Evolutionary conservation across 1,140 invertebrate genomes (phyloP).

Genomic region (Tetramorium alpestre): DNA sequence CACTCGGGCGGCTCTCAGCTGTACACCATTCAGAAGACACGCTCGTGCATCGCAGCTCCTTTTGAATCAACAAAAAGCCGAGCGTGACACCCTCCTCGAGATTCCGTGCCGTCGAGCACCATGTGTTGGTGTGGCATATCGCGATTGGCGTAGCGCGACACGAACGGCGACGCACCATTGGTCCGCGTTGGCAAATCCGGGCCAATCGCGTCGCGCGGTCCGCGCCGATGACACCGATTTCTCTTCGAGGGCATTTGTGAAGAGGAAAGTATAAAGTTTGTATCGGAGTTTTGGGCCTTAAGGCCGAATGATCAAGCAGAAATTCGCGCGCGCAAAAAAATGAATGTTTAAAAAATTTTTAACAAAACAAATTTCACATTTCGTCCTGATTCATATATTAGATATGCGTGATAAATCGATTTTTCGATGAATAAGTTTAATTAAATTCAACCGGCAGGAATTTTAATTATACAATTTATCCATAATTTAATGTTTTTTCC

Average conservation of each 20-base stretch:
- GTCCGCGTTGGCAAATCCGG: slow-evolving; percentile 79
- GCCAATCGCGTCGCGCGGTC: slow-evolving; percentile 32
- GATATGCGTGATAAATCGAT: neutral
- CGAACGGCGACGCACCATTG: slow-evolving; percentile 65
- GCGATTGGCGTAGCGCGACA: slow-evolving; percentile 72
- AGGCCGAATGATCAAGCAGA: too few relatives aligned
- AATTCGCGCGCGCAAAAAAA: neutral
- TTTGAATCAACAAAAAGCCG: slow-evolving; percentile 68
- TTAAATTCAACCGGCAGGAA: neutral
- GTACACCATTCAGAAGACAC: slow-evolving; percentile 58
- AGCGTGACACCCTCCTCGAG: neutral
- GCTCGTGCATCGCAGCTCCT: slow-evolving; percentile 10
- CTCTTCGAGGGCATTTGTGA: too few relatives aligned
- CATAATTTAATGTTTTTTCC: neutral
- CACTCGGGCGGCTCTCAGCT: slow-evolving; percentile 42
- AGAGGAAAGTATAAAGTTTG: too few relatives aligned
- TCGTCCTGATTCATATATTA: neutral
- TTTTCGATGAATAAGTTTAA: neutral
- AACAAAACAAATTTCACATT: neutral
- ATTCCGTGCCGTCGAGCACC: slow-evolving; percentile 57
- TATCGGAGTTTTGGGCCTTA: too few relatives aligned
- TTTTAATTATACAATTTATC: neutral
- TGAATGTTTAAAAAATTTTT: neutral
- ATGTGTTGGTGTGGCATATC: slow-evolving; percentile 81
- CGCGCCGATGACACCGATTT: neutral